Evolutionary conservation across 92 coral and sea anemone species (phyloP).

Genomic region (Zoanthus sansibaricus): DNA sequence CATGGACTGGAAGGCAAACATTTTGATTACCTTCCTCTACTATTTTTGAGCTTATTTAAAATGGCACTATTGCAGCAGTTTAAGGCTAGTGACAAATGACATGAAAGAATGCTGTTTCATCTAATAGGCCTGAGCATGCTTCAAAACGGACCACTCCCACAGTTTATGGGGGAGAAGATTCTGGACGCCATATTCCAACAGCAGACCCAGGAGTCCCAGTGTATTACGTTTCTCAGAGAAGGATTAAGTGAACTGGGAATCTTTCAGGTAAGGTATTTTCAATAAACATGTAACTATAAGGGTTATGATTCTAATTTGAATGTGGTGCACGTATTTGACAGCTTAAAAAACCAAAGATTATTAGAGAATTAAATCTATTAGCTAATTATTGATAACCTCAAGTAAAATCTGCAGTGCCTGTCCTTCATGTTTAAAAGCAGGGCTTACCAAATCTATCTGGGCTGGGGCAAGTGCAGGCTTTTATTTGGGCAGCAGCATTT

Average conservation of each 20-base stretch:
- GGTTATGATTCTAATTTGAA: slow-evolving; percentile 16
- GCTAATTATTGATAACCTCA: slow-evolving; percentile 18
- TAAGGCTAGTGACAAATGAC: slow-evolving; percentile 19
- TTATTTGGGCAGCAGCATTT: slow-evolving; percentile 8
- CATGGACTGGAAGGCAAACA: neutral
- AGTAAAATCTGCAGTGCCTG: slow-evolving; percentile 21
- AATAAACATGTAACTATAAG: slow-evolving; percentile 4
- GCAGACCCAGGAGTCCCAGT: slow-evolving; percentile 34
- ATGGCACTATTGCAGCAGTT: slow-evolving; percentile 10
- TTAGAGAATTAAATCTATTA: slow-evolving; percentile 17
- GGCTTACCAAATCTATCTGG: neutral
- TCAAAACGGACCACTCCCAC: slow-evolving; percentile 54
- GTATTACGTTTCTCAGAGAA: slow-evolving; percentile 31
- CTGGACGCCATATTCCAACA: slow-evolving; percentile 30
- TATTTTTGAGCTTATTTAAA: slow-evolving; percentile 3
- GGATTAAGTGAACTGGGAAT: slow-evolving; percentile 48
- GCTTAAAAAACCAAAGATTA: slow-evolving; percentile 25
- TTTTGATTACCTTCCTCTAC: slow-evolving; percentile 9
- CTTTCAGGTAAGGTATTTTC: slow-evolving; percentile 42
- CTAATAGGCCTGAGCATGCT: slow-evolving; percentile 45
- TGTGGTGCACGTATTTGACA: neutral
- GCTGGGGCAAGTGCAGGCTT: slow-evolving; percentile 3
- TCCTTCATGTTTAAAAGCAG: slow-evolving; percentile 19
- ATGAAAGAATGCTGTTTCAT: slow-evolving; percentile 13
- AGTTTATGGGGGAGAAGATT: slow-evolving; percentile 45